These are phyloP conservation scores for Mallotus villosus DNA, from an alignment of 2,797 vertebrate species.

Conservation along the genomic window DNA sequence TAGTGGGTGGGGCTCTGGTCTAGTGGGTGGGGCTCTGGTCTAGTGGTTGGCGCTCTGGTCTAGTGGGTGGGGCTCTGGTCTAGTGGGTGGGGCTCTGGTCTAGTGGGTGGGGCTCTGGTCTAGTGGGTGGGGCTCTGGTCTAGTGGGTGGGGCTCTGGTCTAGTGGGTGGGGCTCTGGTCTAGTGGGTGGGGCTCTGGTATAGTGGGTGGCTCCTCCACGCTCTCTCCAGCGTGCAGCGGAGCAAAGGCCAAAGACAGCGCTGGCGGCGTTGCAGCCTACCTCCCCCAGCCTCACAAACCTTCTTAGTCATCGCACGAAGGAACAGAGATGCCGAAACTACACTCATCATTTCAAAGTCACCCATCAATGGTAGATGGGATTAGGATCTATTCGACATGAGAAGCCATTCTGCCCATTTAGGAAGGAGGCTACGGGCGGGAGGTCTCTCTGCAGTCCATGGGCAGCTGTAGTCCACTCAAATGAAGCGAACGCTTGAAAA, in stretches of 20 bases:
- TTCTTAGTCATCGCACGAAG: constrained; percentile 44
- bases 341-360: background rate
- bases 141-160: constrained; percentile 29
- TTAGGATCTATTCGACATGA: background rate
- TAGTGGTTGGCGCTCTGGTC: constrained; percentile 36
- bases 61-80: constrained; percentile 29
- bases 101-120: constrained; percentile 29
- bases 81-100: constrained; percentile 29
- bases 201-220: constrained; percentile 45
- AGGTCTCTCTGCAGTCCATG: no score
- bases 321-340: constrained; percentile 19
- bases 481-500: no score
- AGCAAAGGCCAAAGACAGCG: constrained; percentile 41
- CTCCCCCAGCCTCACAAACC: constrained; percentile 35
- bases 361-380: constrained; percentile 20
- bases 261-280: constrained; percentile 40
- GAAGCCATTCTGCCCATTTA: no score
- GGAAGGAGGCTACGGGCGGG: no score
- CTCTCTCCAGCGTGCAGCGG: constrained; percentile 46
- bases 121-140: constrained; percentile 29
- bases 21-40: constrained; percentile 29
- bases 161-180: constrained; percentile 29
- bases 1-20: constrained; percentile 29
- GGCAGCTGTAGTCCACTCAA: no score
- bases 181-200: constrained; percentile 28